Conservation (phyloP, 2,797 vertebrate species). For the Oreonectes daqikongensis region DNA sequence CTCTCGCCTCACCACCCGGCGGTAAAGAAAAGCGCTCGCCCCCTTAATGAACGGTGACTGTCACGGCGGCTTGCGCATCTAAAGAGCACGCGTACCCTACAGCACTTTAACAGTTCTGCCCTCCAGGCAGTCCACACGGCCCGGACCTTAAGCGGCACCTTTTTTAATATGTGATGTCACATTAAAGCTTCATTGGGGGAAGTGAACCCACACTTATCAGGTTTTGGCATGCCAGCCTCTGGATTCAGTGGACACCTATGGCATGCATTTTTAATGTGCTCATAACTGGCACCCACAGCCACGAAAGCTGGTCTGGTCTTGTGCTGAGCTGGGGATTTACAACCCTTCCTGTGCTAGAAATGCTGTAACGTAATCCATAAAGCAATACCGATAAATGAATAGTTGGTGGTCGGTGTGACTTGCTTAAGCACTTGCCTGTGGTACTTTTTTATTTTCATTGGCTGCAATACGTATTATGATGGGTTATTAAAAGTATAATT, state of each 20-base stretch:
- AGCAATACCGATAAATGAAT: slow-evolving; percentile 21
- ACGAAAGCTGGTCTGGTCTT: slow-evolving; percentile 3
- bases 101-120: slow-evolving; percentile 15
- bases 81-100: slow-evolving; percentile 21
- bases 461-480: not conserved
- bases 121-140: slow-evolving; percentile 56
- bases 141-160: slow-evolving; percentile 67
- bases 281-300: slow-evolving; percentile 38
- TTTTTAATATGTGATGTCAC: slow-evolving; percentile 70
- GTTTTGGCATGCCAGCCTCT: slow-evolving; percentile 57
- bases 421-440: not conserved
- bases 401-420: slow-evolving; percentile 1
- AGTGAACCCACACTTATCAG: slow-evolving; percentile 67
- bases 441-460: slow-evolving; percentile 11
- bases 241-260: slow-evolving; percentile 45
- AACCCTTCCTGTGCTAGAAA: slow-evolving; percentile 14
- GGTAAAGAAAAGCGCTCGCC: slow-evolving; percentile 49
- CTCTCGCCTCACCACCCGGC: slow-evolving; percentile 37
- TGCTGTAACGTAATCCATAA: slow-evolving; percentile 32
- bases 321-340: slow-evolving; percentile 36
- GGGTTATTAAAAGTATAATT: slow-evolving; percentile 3
- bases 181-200: slow-evolving; percentile 75
- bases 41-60: slow-evolving; percentile 26
- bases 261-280: slow-evolving; percentile 54
- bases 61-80: not conserved